phyloP scores from a whole-genome alignment of 2,888 invertebrate species.

The Pollenia amentaria region DNA sequence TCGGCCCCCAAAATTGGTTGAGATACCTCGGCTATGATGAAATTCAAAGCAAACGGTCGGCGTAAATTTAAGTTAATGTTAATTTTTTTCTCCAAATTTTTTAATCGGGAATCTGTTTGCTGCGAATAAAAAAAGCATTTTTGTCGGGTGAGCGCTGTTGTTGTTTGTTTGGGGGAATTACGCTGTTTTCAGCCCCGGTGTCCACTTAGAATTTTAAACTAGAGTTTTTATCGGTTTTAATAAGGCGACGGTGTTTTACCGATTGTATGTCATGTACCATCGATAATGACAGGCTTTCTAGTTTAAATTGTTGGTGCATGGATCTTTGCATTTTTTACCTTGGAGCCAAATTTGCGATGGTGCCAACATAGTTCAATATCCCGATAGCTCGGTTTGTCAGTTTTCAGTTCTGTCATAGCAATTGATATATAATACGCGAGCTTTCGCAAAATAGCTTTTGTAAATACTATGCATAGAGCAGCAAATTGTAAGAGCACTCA shows the following conservation, averaged over 20 bases:
- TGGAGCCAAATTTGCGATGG: no score
- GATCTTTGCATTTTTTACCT: no score
- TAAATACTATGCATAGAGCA: no score
- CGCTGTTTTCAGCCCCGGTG: slow-evolving; percentile 58
- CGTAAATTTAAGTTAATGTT: slow-evolving; percentile 51
- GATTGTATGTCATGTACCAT: neutral
- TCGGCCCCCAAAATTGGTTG: slow-evolving; percentile 62
- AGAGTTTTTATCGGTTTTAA: neutral
- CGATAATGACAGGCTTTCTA: neutral
- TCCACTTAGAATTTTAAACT: slow-evolving; percentile 58
- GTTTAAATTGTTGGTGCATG: neutral
- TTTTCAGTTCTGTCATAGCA: no score
- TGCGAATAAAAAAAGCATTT: slow-evolving; percentile 23
- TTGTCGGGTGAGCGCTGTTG: slow-evolving; percentile 38
- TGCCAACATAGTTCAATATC: no score
- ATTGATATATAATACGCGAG: no score
- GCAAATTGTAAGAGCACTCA: no score
- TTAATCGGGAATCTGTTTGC: neutral
- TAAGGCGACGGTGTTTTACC: neutral
- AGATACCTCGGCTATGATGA: slow-evolving; percentile 56
- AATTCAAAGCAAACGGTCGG: slow-evolving; percentile 42
- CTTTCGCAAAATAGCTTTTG: no score
- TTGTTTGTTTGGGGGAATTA: slow-evolving; percentile 39
- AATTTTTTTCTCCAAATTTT: slow-evolving; percentile 35
- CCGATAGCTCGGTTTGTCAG: no score